Conservation (phyloP, 1,140 invertebrate genomes). For the Colletes latitarsis region DNA sequence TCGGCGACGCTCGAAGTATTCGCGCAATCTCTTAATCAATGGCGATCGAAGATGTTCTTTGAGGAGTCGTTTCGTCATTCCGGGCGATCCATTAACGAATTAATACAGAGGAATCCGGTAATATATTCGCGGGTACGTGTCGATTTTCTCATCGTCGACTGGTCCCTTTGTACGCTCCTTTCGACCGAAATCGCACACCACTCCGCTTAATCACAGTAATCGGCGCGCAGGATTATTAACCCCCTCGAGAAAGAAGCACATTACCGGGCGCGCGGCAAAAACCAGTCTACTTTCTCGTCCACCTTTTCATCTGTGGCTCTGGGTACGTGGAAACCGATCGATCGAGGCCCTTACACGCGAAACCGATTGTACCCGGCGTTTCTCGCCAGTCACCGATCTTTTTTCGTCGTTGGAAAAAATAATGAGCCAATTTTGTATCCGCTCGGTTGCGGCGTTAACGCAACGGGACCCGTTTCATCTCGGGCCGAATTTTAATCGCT, state of each 20-base stretch:
- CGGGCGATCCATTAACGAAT: slow-evolving; percentile 33
- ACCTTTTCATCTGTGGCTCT: slow-evolving; percentile 14
- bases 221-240: slow-evolving; percentile 52
- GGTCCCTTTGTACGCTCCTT: slow-evolving; percentile 31
- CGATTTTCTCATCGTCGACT: slow-evolving; percentile 32
- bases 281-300: slow-evolving; percentile 45
- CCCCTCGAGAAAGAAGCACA: slow-evolving; percentile 35
- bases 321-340: slow-evolving; percentile 17
- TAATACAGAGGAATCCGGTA: slow-evolving; percentile 39
- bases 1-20: too few species aligned
- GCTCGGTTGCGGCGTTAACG: neutral
- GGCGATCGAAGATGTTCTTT: neutral
- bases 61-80: slow-evolving; percentile 11
- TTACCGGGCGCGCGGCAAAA: slow-evolving; percentile 28
- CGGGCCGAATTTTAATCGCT: slow-evolving; percentile 35
- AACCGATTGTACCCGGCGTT: slow-evolving; percentile 18
- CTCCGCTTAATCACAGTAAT: slow-evolving; percentile 42
- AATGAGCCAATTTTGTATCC: slow-evolving; percentile 37
- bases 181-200: slow-evolving; percentile 30
- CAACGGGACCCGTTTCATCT: slow-evolving; percentile 10
- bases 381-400: neutral
- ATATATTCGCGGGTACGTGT: slow-evolving; percentile 29
- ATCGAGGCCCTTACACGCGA: neutral
- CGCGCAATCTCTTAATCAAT: too few species aligned
- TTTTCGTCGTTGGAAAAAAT: slow-evolving; percentile 3